Conservation (phyloP, 2,888 invertebrate genomes). For the Smittia sp. region DNA sequence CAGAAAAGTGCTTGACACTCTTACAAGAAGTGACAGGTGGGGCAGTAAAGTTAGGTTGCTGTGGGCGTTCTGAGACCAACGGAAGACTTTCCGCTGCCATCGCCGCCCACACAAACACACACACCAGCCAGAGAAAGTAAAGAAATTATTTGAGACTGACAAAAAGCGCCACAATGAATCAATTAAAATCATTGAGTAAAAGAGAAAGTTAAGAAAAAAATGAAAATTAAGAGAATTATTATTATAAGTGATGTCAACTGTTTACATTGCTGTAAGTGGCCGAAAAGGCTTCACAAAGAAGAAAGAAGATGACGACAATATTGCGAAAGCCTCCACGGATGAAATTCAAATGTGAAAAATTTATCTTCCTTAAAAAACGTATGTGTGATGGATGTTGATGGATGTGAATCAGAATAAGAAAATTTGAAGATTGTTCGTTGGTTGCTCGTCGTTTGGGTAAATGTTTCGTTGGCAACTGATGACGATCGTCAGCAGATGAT, state of each 20-base stretch:
- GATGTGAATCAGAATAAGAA: slow-evolving; percentile 22
- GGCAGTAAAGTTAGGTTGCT: background rate
- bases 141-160: slow-evolving; percentile 31
- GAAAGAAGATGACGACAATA: background rate
- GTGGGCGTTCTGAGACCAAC: background rate
- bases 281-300: background rate
- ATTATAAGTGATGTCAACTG: slow-evolving; percentile 28
- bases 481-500: background rate
- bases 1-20: background rate
- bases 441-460: slow-evolving; percentile 25
- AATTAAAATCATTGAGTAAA: slow-evolving; percentile 25
- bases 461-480: slow-evolving; percentile 25
- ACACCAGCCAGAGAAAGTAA: slow-evolving; percentile 40
- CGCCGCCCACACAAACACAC: slow-evolving; percentile 27
- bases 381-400: slow-evolving; percentile 34
- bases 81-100: background rate
- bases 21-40: background rate
- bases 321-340: background rate
- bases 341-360: slow-evolving; percentile 22
- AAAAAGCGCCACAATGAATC: background rate
- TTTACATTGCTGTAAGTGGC: slow-evolving; percentile 16
- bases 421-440: slow-evolving; percentile 33
- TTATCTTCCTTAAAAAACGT: slow-evolving; percentile 33
- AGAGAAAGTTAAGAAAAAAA: slow-evolving; percentile 23
- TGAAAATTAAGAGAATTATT: slow-evolving; percentile 28